Evolutionary conservation across 2,797 vertebrate genomes (phyloP).

Genomic region (Premnoplex brunnescens): DNA sequence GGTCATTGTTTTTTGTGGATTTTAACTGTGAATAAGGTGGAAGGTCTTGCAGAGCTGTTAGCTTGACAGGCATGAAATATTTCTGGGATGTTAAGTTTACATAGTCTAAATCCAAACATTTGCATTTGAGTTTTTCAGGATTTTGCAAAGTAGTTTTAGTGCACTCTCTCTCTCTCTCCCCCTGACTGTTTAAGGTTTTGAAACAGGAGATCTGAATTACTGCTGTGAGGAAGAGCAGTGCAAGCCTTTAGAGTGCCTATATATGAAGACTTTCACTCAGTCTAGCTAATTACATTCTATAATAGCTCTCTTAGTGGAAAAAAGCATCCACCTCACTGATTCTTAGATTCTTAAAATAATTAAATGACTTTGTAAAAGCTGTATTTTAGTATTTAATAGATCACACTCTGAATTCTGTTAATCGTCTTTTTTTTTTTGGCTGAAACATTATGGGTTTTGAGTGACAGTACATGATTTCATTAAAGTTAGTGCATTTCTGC

Average conservation of each 20-base stretch:
- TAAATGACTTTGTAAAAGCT: not conserved
- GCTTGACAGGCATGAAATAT: not conserved
- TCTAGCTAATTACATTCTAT: not conserved
- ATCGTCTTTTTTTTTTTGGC: not conserved
- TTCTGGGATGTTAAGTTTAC: not conserved
- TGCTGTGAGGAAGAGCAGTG: not conserved
- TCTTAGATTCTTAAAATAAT: not conserved
- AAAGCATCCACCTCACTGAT: not conserved
- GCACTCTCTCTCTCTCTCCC: fast-evolving
- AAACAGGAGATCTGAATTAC: not conserved
- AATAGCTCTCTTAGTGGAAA: not conserved
- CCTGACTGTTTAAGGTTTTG: not conserved
- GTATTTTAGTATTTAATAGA: not conserved
- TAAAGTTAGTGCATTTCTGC: not conserved
- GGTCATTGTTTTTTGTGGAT: not conserved
- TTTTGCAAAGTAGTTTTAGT: not conserved
- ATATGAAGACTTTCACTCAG: not conserved
- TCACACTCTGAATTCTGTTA: not conserved
- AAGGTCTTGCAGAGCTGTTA: not conserved
- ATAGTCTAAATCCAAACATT: not conserved
- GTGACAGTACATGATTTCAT: not conserved
- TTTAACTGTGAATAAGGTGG: not conserved
- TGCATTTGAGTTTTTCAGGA: not conserved
- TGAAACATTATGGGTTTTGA: not conserved
- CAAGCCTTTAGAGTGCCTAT: not conserved